Conservation (phyloP, 2,888 invertebrate species). For the Griposia aprilina region DNA sequence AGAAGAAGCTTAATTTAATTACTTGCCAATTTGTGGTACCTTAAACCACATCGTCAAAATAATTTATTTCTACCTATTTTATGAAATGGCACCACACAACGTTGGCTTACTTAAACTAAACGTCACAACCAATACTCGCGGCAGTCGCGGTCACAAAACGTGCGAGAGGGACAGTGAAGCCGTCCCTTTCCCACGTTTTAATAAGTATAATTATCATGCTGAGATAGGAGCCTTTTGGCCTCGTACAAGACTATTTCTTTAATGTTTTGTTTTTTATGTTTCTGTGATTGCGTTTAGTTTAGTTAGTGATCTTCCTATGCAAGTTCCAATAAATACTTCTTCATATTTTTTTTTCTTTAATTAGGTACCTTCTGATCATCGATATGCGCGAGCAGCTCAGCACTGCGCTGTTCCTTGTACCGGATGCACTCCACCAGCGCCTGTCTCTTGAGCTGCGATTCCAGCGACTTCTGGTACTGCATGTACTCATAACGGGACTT, state of each 20-base stretch:
- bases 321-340: neutral
- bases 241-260: neutral
- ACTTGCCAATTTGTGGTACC: neutral
- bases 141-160: neutral
- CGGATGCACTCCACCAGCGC: slow-evolving; percentile 78
- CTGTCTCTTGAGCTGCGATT: slow-evolving; percentile 72
- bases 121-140: neutral
- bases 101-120: neutral
- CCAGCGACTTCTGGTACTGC: slow-evolving; percentile 75
- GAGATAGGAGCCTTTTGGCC: neutral
- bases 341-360: neutral
- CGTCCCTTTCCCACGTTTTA: neutral
- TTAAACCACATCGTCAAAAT: neutral
- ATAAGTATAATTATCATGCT: slow-evolving; percentile 1
- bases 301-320: neutral
- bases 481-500: slow-evolving; percentile 83
- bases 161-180: neutral
- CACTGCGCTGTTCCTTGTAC: slow-evolving; percentile 78
- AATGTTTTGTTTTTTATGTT: neutral
- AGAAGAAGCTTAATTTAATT: neutral
- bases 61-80: neutral
- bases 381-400: slow-evolving; percentile 74
- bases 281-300: neutral
- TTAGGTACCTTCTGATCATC: slow-evolving; percentile 82
- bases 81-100: neutral